Base-by-base conservation (phyloP, 1,140 invertebrate species). In the Berghia stephanieae region DNA sequence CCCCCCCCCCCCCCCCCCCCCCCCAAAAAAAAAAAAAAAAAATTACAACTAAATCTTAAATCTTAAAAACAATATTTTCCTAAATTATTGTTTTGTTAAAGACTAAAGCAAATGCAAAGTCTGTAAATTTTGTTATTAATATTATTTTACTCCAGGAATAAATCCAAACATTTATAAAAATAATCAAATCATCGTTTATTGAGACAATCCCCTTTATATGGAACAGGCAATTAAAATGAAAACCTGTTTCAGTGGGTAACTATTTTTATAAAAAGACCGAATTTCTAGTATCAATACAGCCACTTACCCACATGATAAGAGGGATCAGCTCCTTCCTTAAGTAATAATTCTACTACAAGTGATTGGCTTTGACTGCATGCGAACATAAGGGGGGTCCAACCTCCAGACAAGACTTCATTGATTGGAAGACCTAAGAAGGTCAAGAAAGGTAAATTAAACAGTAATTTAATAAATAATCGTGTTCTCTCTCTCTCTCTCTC, bases 301-400 rank as follows among this genome's bases (percentile, higher is more conserved):
- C n/a, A 3, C 70, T 75, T 80, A 91, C 90, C 90, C 86, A 88
- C 85, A 79, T 91, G 87, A 83, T 87, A 89, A 75, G 91, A 90
- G 16, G 89, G 84, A 81, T 91, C 82, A 13, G 90, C 90, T 52
- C 89, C 88, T 16, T 86, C 84, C 8, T 89, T 81, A 5, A 92
- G 80, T 21, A 92, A 80, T 43, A 86, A 84, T 43, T 88, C 69
- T 1, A 91, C 89, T 55, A 90, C 81, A 8, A 88, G 83, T 13
- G 79, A 75, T 78, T 89, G 85, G 0, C 86, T 90, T 75, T 81
- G 82, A 71, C 85, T 90, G 38, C 88, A 86, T 57, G 91, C 90
- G 86, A 90, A 91, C 91, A 92, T 90, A 31, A 92, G 80, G 8
- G 88, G 87, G 6, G 90, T 90, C 91, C 91, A 91, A 1, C 89